Conservation (phyloP, 2,888 invertebrate genomes). For the Drosophila koepferae region DNA sequence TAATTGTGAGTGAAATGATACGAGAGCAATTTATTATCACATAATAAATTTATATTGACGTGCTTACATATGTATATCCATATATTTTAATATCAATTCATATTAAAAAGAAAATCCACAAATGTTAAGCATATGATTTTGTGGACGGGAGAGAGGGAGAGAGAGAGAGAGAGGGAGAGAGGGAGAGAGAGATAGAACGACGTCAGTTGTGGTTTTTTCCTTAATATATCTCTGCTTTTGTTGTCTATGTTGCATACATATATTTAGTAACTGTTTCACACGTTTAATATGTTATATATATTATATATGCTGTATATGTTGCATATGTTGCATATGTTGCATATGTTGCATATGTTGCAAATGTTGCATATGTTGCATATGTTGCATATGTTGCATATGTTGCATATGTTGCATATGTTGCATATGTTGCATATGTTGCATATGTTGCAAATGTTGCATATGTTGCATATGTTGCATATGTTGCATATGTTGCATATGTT, state of each 20-base stretch:
- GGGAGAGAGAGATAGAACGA: no score
- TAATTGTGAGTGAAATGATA: neutral
- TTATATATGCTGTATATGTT: no score
- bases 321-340: no score
- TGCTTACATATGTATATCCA: no score
- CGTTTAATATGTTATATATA: no score
- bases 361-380: neutral
- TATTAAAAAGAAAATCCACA: neutral
- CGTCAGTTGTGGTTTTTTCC: no score
- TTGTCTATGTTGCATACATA: no score
- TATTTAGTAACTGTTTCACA: no score
- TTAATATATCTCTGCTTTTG: no score
- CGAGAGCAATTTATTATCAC: neutral
- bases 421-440: neutral
- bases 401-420: neutral
- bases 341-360: no score
- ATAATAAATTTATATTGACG: neutral
- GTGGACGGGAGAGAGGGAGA: neutral
- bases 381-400: neutral
- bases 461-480: neutral
- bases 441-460: neutral
- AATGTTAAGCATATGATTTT: neutral
- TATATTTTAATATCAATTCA: neutral
- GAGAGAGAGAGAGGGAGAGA: no score
- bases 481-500: neutral